Conservation (phyloP, 2,797 vertebrate genomes). For the Sylvia borin region DNA sequence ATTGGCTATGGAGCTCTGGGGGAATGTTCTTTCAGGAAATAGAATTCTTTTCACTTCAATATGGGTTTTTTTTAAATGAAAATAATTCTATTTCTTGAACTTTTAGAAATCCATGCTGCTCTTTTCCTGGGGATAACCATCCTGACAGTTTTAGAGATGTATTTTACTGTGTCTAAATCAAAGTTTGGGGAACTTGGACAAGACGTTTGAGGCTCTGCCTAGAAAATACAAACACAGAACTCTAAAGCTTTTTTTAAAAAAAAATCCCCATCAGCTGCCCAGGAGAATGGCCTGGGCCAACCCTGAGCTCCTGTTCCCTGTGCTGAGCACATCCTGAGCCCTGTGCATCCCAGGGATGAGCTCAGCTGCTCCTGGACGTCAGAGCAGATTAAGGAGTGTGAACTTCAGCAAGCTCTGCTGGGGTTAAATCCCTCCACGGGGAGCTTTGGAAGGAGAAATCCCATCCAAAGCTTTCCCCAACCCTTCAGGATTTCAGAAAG, state of each 20-base stretch:
- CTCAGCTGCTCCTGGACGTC: not conserved
- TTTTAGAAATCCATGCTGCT: too few species aligned
- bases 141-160: not conserved
- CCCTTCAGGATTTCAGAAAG: not conserved
- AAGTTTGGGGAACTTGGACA: accelerated
- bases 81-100: not conserved
- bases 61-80: not conserved
- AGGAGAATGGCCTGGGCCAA: not conserved
- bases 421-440: not conserved
- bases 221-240: not conserved
- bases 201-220: not conserved
- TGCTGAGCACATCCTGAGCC: not conserved
- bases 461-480: not conserved
- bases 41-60: not conserved
- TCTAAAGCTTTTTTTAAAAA: not conserved
- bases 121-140: too few species aligned
- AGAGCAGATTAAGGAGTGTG: not conserved
- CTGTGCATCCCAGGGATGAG: not conserved
- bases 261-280: not conserved
- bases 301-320: not conserved
- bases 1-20: accelerated
- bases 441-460: not conserved
- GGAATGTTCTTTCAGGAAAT: not conserved
- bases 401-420: not conserved
- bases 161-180: not conserved